These are phyloP conservation scores for Hypsibius dujardini DNA, from an alignment of 1,140 invertebrate genomes.

Conservation along the genomic window DNA sequence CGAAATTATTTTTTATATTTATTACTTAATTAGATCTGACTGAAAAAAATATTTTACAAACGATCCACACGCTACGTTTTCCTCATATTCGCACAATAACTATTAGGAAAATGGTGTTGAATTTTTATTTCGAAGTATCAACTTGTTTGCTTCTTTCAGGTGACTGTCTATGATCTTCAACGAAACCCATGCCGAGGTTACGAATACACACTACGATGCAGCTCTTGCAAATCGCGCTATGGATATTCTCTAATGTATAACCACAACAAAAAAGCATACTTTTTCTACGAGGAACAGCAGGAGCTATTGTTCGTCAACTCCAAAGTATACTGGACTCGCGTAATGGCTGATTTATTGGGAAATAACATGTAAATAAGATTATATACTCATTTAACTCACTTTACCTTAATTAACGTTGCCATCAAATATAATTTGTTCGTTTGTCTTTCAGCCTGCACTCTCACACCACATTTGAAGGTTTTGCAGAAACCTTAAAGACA, in stretches of 20 bases:
- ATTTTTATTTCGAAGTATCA: too few species aligned
- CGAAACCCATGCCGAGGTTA: background rate
- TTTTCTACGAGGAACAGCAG: constrained; percentile 3
- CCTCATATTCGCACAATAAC: background rate
- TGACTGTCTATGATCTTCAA: background rate
- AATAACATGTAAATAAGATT: background rate
- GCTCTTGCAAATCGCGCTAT: background rate
- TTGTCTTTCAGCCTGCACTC: background rate
- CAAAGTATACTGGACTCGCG: background rate
- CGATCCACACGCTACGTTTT: background rate
- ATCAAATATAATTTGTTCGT: background rate
- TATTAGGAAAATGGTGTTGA: background rate
- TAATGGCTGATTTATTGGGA: background rate
- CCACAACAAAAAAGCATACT: constrained; percentile 4
- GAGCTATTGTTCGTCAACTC: background rate
- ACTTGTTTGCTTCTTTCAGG: background rate
- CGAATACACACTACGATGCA: background rate
- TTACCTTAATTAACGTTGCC: background rate
- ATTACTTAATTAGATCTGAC: too few species aligned
- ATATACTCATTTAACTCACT: background rate
- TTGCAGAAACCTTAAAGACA: background rate
- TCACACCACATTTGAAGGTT: background rate
- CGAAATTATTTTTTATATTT: too few species aligned
- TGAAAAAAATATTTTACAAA: too few species aligned
- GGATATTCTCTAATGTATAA: background rate